Evolutionary conservation across 1,140 invertebrate genomes (phyloP).

Genomic region (Amphibalanus amphitrite): DNA sequence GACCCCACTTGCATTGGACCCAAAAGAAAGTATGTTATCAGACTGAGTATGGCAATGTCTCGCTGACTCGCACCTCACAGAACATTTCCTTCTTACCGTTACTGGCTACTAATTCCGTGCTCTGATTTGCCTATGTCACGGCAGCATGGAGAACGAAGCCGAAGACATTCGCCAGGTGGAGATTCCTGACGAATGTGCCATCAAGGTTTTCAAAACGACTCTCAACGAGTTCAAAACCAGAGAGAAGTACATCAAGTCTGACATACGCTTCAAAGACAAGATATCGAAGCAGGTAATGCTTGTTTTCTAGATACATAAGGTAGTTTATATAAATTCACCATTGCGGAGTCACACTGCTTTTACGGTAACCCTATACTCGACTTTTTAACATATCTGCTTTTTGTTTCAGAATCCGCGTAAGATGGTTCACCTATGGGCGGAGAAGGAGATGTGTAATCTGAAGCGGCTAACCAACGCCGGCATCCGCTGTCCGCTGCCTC

Average conservation of each 20-base stretch:
- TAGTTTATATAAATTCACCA: conserved; percentile 20
- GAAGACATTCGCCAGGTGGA: no score
- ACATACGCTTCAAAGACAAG: conserved; percentile 46
- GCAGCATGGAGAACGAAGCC: no score
- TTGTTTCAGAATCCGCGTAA: conserved; percentile 25
- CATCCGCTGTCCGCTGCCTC: conserved; percentile 41
- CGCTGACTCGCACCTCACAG: no score
- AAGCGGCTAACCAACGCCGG: conserved; percentile 45
- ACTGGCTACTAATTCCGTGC: no score
- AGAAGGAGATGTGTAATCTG: conserved; percentile 82
- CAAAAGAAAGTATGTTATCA: no score
- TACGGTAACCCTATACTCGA: no score
- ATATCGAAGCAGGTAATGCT: conserved; percentile 30
- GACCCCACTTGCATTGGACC: no score
- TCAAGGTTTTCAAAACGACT: conserved; percentile 86
- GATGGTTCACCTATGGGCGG: conserved; percentile 67
- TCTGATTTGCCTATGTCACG: no score
- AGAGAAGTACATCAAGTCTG: conserved; percentile 73
- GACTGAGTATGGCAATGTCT: no score
- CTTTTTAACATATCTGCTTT: no score
- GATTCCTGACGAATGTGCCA: conserved; percentile 53
- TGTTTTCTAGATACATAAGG: conserved; percentile 19
- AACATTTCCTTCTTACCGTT: no score
- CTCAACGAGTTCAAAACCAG: conserved; percentile 75
- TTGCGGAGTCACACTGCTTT: no score